phyloP scores from a whole-genome alignment of 2,797 vertebrate species.

The Capromys pilorides region DNA sequence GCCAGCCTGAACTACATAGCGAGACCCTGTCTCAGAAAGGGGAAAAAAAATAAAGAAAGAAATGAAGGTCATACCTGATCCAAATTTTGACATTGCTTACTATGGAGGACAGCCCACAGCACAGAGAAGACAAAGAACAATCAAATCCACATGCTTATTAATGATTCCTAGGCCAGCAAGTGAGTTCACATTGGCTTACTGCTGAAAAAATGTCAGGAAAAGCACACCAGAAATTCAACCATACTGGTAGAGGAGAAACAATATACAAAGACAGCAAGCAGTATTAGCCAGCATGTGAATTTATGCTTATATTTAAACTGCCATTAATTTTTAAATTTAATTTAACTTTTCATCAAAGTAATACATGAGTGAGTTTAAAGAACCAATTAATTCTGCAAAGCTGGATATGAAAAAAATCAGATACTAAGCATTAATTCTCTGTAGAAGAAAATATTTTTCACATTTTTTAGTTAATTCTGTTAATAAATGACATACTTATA shows the following conservation, averaged over 20 bases:
- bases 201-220: neutral
- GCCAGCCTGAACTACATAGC: too few relatives aligned
- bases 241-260: neutral
- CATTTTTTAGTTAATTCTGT: constrained; percentile 25
- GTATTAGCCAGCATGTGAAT: neutral
- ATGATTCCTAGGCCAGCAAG: neutral
- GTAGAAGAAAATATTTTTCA: constrained; percentile 6
- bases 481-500: constrained; percentile 20
- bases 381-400: constrained; percentile 41
- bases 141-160: neutral
- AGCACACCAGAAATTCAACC: neutral
- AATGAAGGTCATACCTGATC: neutral
- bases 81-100: neutral
- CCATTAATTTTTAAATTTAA: neutral
- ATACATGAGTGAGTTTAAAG: constrained; percentile 24
- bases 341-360: constrained; percentile 46
- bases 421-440: constrained; percentile 23
- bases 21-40: too few relatives aligned
- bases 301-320: neutral
- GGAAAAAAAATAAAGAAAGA: neutral
- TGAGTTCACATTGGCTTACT: neutral
- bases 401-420: constrained; percentile 9
- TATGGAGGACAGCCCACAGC: neutral
- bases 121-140: neutral
- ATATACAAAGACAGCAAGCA: neutral